Evolutionary conservation across 2,888 invertebrate species (phyloP), one percentile per base, ranked within the genome.

Genomic region (Entomobrya proxima): DNA sequence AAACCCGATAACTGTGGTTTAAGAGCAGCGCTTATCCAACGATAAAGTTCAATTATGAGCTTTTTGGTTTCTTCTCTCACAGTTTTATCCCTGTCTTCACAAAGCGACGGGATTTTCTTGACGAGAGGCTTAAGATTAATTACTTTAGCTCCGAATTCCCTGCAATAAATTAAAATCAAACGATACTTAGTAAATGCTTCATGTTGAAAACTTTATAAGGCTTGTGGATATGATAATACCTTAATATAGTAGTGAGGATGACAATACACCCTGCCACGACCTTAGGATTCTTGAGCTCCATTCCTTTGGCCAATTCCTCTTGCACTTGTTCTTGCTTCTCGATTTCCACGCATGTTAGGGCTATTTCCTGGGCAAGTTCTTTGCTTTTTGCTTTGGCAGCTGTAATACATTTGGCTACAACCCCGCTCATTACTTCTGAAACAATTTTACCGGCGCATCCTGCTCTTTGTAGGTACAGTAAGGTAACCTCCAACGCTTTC

Each of bases 281-380:
- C 93, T 98, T 99, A 0, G 99, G 98, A 92, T 98, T 98, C 92
- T 99, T 99, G 90, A 96, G 96, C 61, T 97, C 96, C 93, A 97
- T 95, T 44, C 98, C 98, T 92, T 98, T 98, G 24, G 98, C 93
- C 1, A 99, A 93, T 92, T 98, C 98, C 89, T 98, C 98, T 90
- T 95, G 93, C 0, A 97, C 97, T 13, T 94, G 92, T 88, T 98
- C 98, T 87, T 96, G 96, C 91, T 98, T 98, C 91, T 99, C 98
- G 91, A 98, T 97, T 93, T 99, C 98, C 89, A 98, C 94, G 92
- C 96, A 98, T 96, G 98, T 97, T 85, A 99, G 93, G 5, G 95
- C 95, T 87, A 98, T 94, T 92, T 98, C 98, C 84, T 96, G 93
- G 0, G 97, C 96, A 67, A 98, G 93, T 89, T 98, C 98, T 92